Percentiles rank a stretch among this genome's conserved stretches.
Conservation (phyloP, 2,797 vertebrate genomes). For the Enoplosus armatus region DNA sequence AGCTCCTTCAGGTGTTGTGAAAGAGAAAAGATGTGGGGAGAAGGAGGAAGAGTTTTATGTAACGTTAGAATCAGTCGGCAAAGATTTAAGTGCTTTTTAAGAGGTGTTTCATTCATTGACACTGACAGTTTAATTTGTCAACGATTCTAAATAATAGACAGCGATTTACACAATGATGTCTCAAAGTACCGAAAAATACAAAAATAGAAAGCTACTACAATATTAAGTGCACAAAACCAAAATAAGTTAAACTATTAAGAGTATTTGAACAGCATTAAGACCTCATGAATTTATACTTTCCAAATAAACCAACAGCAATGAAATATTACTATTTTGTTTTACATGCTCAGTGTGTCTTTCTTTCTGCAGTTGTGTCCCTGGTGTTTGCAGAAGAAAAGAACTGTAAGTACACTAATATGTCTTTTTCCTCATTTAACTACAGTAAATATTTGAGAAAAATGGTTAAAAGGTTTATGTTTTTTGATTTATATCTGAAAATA, state of each 20-base stretch:
- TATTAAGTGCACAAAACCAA: background rate
- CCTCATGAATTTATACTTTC: background rate
- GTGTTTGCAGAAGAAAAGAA: slow-evolving; percentile 80
- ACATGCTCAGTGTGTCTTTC: slow-evolving; percentile 10
- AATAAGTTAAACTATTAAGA: background rate
- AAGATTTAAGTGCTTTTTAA: slow-evolving; percentile 6
- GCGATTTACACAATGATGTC: background rate
- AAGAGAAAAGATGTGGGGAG: background rate
- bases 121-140: background rate
- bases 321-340: background rate
- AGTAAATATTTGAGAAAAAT: background rate
- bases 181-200: background rate
- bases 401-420: slow-evolving; percentile 59
- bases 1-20: background rate
- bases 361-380: slow-evolving; percentile 80
- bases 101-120: slow-evolving; percentile 8
- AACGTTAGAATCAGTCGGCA: background rate
- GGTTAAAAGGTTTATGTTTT: background rate
- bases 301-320: background rate
- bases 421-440: background rate
- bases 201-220: background rate
- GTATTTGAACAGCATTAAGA: background rate
- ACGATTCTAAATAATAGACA: background rate
- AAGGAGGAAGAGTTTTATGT: slow-evolving; percentile 2
- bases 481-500: background rate